A percentile compares a stretch with the other conserved stretches of the same genome.
phyloP scores from a whole-genome alignment of 1,140 invertebrate species.

The Nylanderia fulva region DNA sequence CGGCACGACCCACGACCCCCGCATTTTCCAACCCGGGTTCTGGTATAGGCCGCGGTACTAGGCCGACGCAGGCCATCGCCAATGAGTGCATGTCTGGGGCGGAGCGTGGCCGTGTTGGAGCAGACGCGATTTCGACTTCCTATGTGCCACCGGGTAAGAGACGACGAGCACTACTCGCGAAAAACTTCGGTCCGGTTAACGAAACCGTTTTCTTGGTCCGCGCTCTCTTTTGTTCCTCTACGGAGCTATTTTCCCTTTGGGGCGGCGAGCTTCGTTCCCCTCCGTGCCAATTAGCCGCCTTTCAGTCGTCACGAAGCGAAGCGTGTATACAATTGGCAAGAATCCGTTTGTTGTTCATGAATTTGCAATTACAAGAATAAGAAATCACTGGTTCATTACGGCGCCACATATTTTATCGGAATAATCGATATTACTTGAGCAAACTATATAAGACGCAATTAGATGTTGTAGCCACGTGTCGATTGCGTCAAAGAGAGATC shows the following conservation, averaged over 20 bases:
- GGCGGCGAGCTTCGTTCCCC: neutral
- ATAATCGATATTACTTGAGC: constrained; percentile 7
- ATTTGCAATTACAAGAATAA: constrained; percentile 17
- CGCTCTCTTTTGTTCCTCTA: constrained; percentile 16
- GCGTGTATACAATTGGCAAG: constrained; percentile 12
- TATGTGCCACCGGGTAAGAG: constrained; percentile 42
- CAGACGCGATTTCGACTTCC: constrained; percentile 79
- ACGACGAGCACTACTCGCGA: constrained; percentile 47
- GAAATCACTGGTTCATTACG: neutral
- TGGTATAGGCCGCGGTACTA: constrained; percentile 84
- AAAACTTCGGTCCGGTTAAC: constrained; percentile 24
- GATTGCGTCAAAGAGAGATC: neutral
- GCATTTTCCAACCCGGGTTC: constrained; percentile 79
- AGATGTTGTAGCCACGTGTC: neutral
- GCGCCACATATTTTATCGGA: neutral
- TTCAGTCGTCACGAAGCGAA: constrained; percentile 8
- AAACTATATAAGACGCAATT: neutral
- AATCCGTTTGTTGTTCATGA: neutral
- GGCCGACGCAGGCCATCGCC: constrained; percentile 84
- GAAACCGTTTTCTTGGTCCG: neutral
- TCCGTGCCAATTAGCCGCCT: constrained; percentile 44
- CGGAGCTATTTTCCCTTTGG: neutral
- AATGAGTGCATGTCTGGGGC: constrained; percentile 84
- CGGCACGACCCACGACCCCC: constrained; percentile 75
- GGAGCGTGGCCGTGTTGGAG: constrained; percentile 79